A percentile compares a stretch with the other conserved stretches of the same genome.
phyloP scores from a whole-genome alignment of 2,888 invertebrate species.

The Mechanitis messenoides region DNA sequence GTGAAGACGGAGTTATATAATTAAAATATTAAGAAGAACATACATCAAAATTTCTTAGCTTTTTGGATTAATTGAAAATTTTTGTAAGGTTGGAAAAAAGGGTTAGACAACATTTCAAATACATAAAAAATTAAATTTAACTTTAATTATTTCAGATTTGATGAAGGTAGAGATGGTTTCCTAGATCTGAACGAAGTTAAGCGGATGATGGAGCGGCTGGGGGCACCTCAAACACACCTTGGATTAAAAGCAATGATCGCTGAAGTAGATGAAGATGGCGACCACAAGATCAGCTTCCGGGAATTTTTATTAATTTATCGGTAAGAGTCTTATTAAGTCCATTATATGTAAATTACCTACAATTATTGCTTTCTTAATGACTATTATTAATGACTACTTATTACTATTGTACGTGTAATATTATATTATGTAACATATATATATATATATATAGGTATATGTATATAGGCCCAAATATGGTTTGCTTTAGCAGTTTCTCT shows the following conservation, averaged over 20 bases:
- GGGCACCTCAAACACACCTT: slow-evolving; percentile 96
- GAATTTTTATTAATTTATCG: slow-evolving; percentile 88
- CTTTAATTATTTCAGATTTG: slow-evolving; percentile 82
- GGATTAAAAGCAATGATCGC: slow-evolving; percentile 96
- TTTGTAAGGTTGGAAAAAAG: no score
- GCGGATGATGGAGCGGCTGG: slow-evolving; percentile 96
- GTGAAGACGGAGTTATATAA: no score
- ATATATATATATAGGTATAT: no score
- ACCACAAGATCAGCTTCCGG: slow-evolving; percentile 92
- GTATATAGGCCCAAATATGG: no score
- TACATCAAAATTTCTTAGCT: no score
- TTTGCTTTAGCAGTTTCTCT: slow-evolving; percentile 13
- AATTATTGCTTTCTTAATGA: no score
- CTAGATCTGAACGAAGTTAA: slow-evolving; percentile 94
- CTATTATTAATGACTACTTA: no score
- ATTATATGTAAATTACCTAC: neutral
- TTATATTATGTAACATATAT: no score
- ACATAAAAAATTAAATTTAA: neutral
- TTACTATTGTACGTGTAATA: no score
- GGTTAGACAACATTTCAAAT: no score
- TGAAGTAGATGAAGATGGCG: slow-evolving; percentile 91
- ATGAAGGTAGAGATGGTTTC: slow-evolving; percentile 91
- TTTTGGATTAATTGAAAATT: no score
- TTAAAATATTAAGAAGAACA: no score
- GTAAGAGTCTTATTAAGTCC: slow-evolving; percentile 34